Percentiles rank a stretch among this genome's conserved stretches.
These are phyloP conservation scores for Drosophila takahashii DNA, from an alignment of 1,140 invertebrate genomes.

Conservation along the genomic window DNA sequence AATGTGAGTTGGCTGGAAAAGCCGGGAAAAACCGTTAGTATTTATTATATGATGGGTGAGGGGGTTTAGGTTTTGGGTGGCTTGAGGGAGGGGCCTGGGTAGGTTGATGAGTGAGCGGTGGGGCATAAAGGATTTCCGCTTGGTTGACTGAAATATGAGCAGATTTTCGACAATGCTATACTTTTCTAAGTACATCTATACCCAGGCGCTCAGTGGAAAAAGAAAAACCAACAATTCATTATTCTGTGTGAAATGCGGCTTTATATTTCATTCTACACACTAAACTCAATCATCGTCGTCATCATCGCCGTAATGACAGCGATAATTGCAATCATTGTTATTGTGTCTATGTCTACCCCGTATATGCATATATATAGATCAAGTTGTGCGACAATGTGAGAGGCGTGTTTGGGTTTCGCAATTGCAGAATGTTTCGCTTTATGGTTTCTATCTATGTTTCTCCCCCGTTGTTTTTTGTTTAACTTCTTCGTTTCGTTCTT, in stretches of 20 bases:
- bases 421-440: conserved; percentile 64
- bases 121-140: conserved; percentile 77
- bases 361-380: conserved; percentile 55
- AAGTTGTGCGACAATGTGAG: conserved; percentile 66
- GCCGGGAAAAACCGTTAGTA: conserved; percentile 39
- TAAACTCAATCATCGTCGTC: conserved; percentile 56
- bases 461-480: conserved; percentile 11
- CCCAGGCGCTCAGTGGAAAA: not conserved
- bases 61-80: not conserved
- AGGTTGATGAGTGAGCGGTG: conserved; percentile 13
- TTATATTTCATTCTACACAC: conserved; percentile 54
- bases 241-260: conserved; percentile 60
- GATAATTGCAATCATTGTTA: conserved; percentile 62
- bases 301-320: conserved; percentile 47
- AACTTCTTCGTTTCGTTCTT: conserved; percentile 24
- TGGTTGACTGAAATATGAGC: conserved; percentile 79
- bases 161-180: conserved; percentile 67
- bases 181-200: conserved; percentile 23
- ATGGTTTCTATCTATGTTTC: conserved; percentile 38
- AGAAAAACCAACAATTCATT: conserved; percentile 59
- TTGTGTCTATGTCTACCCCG: conserved; percentile 21
- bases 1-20: conserved; percentile 51
- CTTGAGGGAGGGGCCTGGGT: not conserved
- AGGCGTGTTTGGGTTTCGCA: conserved; percentile 78
- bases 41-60: conserved; percentile 24